A percentile compares a stretch with the other conserved stretches of the same genome.
These are phyloP conservation scores for Clinocottus analis DNA, from an alignment of 2,113 vertebrate genomes.

Conservation along the genomic window DNA sequence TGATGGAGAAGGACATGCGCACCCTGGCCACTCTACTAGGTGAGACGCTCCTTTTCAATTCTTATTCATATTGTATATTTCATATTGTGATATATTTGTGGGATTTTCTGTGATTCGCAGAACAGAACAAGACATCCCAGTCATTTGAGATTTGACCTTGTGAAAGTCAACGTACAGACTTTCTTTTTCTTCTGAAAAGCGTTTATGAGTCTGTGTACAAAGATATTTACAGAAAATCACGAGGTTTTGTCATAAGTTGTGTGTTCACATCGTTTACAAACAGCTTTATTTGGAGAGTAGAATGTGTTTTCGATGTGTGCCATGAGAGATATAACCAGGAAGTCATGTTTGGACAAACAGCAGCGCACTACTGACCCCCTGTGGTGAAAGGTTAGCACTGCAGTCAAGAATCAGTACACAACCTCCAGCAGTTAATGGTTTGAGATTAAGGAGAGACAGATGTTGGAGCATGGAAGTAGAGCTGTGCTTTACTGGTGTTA, in stretches of 20 bases:
- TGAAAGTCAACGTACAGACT: too few species aligned
- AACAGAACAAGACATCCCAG: not conserved
- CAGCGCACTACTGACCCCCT: slow-evolving; percentile 45
- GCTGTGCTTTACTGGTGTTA: not conserved
- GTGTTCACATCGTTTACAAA: not conserved
- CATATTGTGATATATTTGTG: not conserved
- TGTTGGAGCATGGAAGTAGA: not conserved
- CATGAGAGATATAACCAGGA: slow-evolving; percentile 2
- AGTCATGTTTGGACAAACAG: not conserved
- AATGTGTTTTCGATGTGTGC: slow-evolving; percentile 8
- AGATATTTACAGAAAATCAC: not conserved
- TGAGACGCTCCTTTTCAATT: too few species aligned
- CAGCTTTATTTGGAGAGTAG: not conserved
- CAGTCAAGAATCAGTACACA: not conserved
- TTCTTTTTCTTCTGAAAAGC: not conserved
- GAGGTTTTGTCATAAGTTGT: not conserved
- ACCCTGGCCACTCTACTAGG: slow-evolving; percentile 93
- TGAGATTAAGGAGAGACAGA: not conserved
- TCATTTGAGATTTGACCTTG: not conserved
- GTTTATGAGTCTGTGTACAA: slow-evolving; percentile 1
- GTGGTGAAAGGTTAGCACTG: slow-evolving; percentile 34
- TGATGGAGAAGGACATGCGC: slow-evolving; percentile 99
- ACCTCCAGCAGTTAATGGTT: not conserved
- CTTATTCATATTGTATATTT: too few species aligned
- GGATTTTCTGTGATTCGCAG: not conserved